Base-by-base conservation (phyloP, 2,113 vertebrate species). In the Mormyrus lacerda region DNA sequence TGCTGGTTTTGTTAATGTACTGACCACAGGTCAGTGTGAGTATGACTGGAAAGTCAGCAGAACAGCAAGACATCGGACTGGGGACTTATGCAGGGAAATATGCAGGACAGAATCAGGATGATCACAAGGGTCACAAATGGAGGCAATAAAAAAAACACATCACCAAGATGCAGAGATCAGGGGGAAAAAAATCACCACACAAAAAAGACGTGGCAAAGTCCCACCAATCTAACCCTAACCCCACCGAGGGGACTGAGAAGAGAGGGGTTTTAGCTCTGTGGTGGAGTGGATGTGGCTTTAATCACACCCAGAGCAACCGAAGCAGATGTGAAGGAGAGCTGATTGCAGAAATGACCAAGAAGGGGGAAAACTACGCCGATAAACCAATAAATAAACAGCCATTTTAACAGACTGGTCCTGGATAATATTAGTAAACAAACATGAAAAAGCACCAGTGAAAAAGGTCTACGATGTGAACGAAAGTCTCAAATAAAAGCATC, bases 401-500 rank as follows among this genome's bases (percentile, higher is more conserved):
- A 79, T 39, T 19, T 11, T 4, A 39, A 76, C 69, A 76, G 69
- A 17, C 9, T 42, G 17, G 35, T 19, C 31, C 73, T 39, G 11
- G 35, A 79, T 42, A 79, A 39, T 39, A 76, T 39, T 76, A 76
- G 69, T 76, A 76, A 76, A 76, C 31, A 39, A 76, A 73, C 11
- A 15, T 4, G 45, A 86, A 86, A 86, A 50, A 50, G 44, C 83
- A 87, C 31, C 53, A 87, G 10, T 31, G n/a, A 53, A 31, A 31
- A 50, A 53, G 11, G 9, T 35, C 13, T 53, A 55, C 11, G 24
- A 87, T 90, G 47, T 91, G 93, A 91, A 79, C 1, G 15, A 48
- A 53, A 19, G 50, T 93, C 93, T 91, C 87, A 89, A 89, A 92
- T 35, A 55, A 35, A 31, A 31, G 61, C n/a, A 31, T 55, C 48